Evolutionary conservation across 2,888 invertebrate species (phyloP).

Genomic region (Acanthosepion pharaonis): DNA sequence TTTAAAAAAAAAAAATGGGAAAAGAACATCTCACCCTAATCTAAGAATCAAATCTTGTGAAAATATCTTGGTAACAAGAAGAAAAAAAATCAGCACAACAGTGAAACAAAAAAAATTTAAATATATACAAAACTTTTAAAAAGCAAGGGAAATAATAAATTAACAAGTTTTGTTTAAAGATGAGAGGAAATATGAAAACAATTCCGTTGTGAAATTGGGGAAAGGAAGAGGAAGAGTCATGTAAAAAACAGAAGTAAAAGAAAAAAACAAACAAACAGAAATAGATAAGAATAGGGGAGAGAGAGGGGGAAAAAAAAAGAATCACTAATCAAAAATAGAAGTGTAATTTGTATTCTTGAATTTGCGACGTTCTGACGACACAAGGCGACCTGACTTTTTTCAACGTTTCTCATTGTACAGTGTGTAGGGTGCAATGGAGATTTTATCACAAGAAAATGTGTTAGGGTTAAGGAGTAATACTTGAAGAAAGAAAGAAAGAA

Average conservation of each 20-base stretch:
- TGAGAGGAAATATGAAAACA: neutral
- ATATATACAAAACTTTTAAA: neutral
- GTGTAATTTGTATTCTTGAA: neutral
- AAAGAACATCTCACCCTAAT: neutral
- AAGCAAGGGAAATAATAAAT: neutral
- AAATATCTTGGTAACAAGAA: neutral
- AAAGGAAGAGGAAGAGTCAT: neutral
- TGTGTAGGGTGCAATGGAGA: neutral
- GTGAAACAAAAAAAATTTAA: neutral
- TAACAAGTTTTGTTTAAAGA: neutral
- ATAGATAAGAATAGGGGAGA: neutral
- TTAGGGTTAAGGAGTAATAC: neutral
- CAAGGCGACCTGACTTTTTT: neutral
- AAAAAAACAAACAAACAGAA: neutral
- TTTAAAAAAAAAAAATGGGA: neutral
- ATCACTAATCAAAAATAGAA: neutral
- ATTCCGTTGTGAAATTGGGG: neutral
- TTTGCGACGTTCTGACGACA: neutral
- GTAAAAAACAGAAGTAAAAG: too few relatives aligned
- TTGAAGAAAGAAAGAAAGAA: neutral
- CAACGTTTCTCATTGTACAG: neutral
- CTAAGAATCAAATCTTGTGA: neutral
- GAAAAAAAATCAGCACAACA: neutral
- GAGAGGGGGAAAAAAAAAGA: neutral
- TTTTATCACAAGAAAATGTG: neutral